Base-by-base conservation (phyloP, 2,113 vertebrate genomes). In the Lepidothrix coronata region DNA sequence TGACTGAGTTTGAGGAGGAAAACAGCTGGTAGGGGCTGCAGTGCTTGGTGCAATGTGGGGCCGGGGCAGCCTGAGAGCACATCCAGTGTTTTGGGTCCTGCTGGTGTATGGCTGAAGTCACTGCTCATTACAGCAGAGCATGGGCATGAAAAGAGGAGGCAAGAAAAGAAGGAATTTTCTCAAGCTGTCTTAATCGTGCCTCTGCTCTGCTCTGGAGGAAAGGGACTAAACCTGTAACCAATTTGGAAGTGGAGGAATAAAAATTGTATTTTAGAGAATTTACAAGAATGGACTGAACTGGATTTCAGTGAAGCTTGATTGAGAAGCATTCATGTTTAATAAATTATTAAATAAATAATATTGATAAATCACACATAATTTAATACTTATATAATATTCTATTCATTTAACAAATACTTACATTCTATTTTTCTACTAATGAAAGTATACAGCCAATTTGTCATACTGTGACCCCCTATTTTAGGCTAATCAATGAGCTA, bases 21-120 rank as follows among this genome's bases (percentile, higher is more conserved):
- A 90, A 73, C 85, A 92, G 57, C 85, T 96, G 94, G 66, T 33
- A 84, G 43, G 39, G 73, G 86, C 71, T 70, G 76, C 49, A 67
- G 68, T 0, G 3, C 28, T 76, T 55, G 49, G 31, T 63, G 59
- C 61, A 71, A 30, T 5, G 27, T 12, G 57, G 2, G 63, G 72
- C 77, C 2, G 4, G 51, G 68, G 39, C 8, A 14, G 73, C 39
- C 72, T 6, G 14, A 27, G 66, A 87, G 74, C 43, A 57, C 61
- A 44, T 6, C 3, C 9, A 0, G 41, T 1, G 27, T 31, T 81
- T 49, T 12, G 63, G 51, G 15, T 95, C 44, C 59, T 55, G 90
- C 55, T 55, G 44, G 8, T 30, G 13, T 3, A 1, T 0, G 8
- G 16, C 67, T 20, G 2, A 27, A 63, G 39, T 17, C 81, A 14